A percentile compares a stretch with the other conserved stretches of the same genome.
Conservation (phyloP, 1,140 invertebrate species). For the Drosophila chauvacae region DNA sequence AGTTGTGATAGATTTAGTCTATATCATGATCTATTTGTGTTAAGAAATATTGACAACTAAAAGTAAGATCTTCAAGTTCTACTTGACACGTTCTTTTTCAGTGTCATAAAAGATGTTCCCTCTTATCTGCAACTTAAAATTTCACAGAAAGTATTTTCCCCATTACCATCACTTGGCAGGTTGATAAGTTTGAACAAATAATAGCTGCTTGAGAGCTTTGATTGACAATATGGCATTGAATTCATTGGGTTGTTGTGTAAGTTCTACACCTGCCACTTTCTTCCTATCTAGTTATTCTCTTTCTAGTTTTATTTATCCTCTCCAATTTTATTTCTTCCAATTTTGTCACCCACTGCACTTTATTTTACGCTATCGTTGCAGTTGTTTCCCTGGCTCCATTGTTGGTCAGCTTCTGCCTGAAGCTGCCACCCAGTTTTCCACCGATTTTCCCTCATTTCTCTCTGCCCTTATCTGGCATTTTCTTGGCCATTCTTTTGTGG, state of each 20-base stretch:
- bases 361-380: conserved; percentile 42
- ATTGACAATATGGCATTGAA: conserved; percentile 32
- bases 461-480: conserved; percentile 42
- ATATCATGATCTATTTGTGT: not conserved
- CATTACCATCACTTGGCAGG: conserved; percentile 11
- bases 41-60: not conserved
- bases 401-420: conserved; percentile 33
- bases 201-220: conserved; percentile 24
- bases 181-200: conserved; percentile 42
- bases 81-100: conserved; percentile 16
- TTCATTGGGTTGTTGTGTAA: conserved; percentile 11
- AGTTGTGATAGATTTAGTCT: not conserved
- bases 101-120: not conserved
- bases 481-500: conserved; percentile 58
- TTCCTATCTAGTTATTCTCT: not conserved
- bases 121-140: conserved; percentile 13
- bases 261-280: conserved; percentile 18
- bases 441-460: conserved; percentile 10
- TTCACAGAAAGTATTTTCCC: conserved; percentile 6
- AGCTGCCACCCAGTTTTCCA: conserved; percentile 14
- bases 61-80: not conserved
- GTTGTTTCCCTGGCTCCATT: conserved; percentile 11
- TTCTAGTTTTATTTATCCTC: not conserved
- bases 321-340: conserved; percentile 24
- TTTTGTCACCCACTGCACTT: conserved; percentile 48